Conservation (phyloP, 2,113 vertebrate genomes). For the Recurvirostra avosetta region DNA sequence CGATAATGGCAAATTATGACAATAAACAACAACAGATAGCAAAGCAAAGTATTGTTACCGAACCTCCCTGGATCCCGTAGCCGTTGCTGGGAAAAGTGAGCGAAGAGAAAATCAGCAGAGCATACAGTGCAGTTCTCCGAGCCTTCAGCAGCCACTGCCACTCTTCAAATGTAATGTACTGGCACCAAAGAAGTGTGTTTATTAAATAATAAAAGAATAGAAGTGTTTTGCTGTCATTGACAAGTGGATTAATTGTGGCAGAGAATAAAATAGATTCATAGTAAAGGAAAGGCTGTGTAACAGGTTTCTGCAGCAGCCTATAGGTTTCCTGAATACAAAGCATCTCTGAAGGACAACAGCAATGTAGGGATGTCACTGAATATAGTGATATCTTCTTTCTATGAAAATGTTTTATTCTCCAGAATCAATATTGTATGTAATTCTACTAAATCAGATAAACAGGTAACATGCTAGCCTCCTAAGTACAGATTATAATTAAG, state of each 20-base stretch:
- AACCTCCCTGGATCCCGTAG: fast-evolving
- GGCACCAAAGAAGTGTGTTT: not conserved
- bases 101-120: not conserved
- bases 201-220: not conserved
- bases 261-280: not conserved
- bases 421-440: not conserved
- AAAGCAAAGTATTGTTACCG: not conserved
- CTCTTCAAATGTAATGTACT: not conserved
- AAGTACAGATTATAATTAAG: not conserved
- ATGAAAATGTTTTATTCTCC: not conserved
- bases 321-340: not conserved
- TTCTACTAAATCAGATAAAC: not conserved
- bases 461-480: not conserved
- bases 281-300: not conserved
- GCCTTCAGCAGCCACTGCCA: not conserved
- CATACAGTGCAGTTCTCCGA: fast-evolving
- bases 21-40: not conserved
- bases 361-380: not conserved
- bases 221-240: not conserved
- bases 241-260: not conserved
- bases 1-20: not conserved
- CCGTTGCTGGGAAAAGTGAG: fast-evolving
- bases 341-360: not conserved
- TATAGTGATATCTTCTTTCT: not conserved
- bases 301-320: not conserved